A percentile compares a stretch with the other conserved stretches of the same genome.
Evolutionary conservation across 2,113 vertebrate genomes (phyloP).

Genomic region (Tachysurus fulvidraco): DNA sequence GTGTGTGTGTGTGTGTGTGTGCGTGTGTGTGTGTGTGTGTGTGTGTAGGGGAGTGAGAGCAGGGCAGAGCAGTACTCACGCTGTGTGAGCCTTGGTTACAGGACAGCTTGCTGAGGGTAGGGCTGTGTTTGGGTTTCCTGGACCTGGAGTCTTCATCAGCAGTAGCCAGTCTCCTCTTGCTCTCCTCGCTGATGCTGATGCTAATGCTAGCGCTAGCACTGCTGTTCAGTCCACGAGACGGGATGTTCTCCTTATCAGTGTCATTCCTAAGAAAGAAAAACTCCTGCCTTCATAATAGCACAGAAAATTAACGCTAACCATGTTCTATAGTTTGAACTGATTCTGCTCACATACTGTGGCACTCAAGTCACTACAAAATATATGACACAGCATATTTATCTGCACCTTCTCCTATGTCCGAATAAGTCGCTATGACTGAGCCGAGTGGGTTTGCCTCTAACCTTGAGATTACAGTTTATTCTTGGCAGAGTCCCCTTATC

Average conservation of each 20-base stretch:
- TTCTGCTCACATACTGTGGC: not conserved
- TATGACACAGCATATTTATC: not conserved
- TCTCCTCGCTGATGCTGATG: conserved; percentile 69
- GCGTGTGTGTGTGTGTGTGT: not conserved
- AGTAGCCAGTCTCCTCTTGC: conserved; percentile 63
- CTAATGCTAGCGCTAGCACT: conserved; percentile 57
- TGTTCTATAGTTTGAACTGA: not conserved
- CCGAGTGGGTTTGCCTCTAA: conserved; percentile 30
- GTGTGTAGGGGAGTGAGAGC: not conserved
- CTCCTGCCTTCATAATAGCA: conserved; percentile 48
- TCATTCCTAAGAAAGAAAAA: conserved; percentile 65
- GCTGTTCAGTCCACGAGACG: conserved; percentile 69
- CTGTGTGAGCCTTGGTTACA: conserved; percentile 77
- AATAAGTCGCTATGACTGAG: not conserved
- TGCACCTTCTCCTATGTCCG: not conserved
- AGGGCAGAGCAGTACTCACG: conserved; percentile 74
- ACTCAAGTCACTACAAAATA: not conserved
- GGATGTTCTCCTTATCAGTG: conserved; percentile 91
- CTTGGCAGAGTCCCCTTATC: conserved; percentile 18
- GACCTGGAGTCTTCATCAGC: conserved; percentile 72
- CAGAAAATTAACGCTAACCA: no score
- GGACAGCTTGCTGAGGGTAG: conserved; percentile 74
- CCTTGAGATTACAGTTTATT: conserved; percentile 37
- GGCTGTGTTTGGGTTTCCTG: conserved; percentile 80
- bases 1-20: no score